These are phyloP conservation scores for Axinella damicornis DNA, from an alignment of 37 sponge, comb jelly and placozoan species.

Conservation along the genomic window DNA sequence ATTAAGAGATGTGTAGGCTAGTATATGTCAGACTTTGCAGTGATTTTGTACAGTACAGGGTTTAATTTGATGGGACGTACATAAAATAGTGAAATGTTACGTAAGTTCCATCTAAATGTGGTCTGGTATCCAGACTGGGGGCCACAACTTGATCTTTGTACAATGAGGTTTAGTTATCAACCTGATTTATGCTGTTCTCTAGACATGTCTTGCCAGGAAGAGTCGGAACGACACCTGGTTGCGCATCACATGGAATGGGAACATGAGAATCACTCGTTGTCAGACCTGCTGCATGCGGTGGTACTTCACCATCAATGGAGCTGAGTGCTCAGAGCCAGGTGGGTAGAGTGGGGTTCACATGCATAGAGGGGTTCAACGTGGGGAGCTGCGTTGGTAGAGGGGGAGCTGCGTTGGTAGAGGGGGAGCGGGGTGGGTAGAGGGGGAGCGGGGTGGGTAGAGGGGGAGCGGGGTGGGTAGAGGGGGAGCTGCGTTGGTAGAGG, in stretches of 20 bases:
- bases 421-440: background rate
- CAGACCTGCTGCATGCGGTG: slow-evolving; percentile 70
- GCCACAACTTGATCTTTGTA: no score
- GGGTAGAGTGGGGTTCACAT: background rate
- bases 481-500: background rate
- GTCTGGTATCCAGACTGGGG: no score
- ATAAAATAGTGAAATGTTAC: no score
- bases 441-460: background rate
- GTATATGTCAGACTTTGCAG: no score
- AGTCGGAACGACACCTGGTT: slow-evolving; percentile 55
- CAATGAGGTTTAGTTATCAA: no score
- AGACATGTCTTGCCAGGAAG: slow-evolving; percentile 47
- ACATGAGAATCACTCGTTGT: slow-evolving; percentile 69
- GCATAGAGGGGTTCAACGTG: background rate
- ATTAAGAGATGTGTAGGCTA: no score
- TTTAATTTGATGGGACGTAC: no score
- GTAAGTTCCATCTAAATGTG: no score
- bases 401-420: background rate
- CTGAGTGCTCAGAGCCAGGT: slow-evolving; percentile 70
- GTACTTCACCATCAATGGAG: slow-evolving; percentile 67
- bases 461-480: background rate
- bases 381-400: background rate
- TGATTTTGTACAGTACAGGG: no score
- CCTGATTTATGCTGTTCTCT: background rate
- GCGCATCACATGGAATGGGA: slow-evolving; percentile 67